Conservation (phyloP, 2,888 invertebrate genomes). For the Synanthedon andrenaeformis region DNA sequence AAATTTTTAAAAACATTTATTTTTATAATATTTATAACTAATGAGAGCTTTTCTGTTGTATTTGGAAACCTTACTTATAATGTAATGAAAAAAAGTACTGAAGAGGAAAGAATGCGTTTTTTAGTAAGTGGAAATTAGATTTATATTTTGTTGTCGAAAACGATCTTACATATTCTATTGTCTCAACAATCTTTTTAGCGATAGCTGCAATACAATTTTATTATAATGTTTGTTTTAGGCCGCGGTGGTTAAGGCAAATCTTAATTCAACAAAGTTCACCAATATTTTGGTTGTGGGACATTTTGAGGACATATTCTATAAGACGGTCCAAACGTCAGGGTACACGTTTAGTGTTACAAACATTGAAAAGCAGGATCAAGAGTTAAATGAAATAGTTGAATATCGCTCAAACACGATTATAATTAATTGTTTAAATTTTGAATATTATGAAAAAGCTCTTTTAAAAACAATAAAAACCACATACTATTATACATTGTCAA, state of each 20-base stretch:
- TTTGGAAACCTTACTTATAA: too few species aligned
- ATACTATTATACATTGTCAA: constrained; percentile 43
- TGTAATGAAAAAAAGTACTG: too few species aligned
- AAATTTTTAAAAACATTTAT: too few species aligned
- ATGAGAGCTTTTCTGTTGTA: too few species aligned
- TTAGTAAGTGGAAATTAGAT: too few species aligned
- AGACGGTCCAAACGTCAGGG: constrained; percentile 18
- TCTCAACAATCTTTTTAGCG: too few species aligned
- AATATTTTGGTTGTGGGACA: constrained; percentile 35
- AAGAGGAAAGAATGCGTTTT: too few species aligned
- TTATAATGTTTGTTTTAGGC: constrained; percentile 21
- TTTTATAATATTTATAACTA: too few species aligned
- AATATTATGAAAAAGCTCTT: constrained; percentile 34
- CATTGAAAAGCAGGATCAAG: constrained; percentile 21
- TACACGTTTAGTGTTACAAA: constrained; percentile 27
- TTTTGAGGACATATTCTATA: constrained; percentile 33
- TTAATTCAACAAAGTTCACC: constrained; percentile 38
- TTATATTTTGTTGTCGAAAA: too few species aligned
- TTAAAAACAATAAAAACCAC: constrained; percentile 22
- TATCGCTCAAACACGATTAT: constrained; percentile 35
- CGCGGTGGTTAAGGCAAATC: constrained; percentile 27
- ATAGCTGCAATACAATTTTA: too few species aligned
- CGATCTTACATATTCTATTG: too few species aligned
- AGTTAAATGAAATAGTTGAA: constrained; percentile 28
- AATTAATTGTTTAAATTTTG: constrained; percentile 25